Evolutionary conservation across 1,140 invertebrate species (phyloP), one percentile per base, ranked within the genome.

Genomic region (Zaprionus ornatus): DNA sequence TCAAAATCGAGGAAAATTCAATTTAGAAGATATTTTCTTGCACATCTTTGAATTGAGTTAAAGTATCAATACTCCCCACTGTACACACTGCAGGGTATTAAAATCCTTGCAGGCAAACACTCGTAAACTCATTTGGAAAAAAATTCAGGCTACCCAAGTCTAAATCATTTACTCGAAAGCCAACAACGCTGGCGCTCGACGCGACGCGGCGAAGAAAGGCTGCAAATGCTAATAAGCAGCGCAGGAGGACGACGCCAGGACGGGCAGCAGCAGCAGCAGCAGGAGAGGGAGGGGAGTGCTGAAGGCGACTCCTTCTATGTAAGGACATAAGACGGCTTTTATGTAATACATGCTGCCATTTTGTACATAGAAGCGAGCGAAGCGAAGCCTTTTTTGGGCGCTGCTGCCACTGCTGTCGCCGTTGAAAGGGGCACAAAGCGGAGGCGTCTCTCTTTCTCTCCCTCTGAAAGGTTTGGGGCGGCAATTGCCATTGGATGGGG

Each of bases 211-310:
- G 66, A 80, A 90, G 74, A 88, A 88, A 90, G 85, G 82, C 86
- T 90, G 84, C 40, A 90, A 90, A 90, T 90, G 85, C 85, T 90
- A 90, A 90, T 90, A 90, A 90, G 85, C 85, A 87, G 29, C 29
- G 77, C 61, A 77, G 21, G 27, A 42, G 12, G 45, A 29, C 21
- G 57, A 19, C 12, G 42, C 27, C 27, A 27, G 37, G 37, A 50
- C 19, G n/a, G n/a, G n/a, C n/a, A n/a, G n/a, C n/a, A n/a, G n/a
- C n/a, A n/a, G n/a, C n/a, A 23, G 45, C 12, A 42, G n/a, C 3
- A n/a, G 15, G 40, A 21, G 19, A 4, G 2, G 7, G 17, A 48
- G 45, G 10, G 3, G 45, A 45, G n/a, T 2, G n/a, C 6, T 19
- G 59, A 40, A 19, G 29, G 40, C 19, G 32, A 57, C 40, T 48